Base-by-base conservation (phyloP, 2,888 invertebrate species). In the Standfussiana lucernea region DNA sequence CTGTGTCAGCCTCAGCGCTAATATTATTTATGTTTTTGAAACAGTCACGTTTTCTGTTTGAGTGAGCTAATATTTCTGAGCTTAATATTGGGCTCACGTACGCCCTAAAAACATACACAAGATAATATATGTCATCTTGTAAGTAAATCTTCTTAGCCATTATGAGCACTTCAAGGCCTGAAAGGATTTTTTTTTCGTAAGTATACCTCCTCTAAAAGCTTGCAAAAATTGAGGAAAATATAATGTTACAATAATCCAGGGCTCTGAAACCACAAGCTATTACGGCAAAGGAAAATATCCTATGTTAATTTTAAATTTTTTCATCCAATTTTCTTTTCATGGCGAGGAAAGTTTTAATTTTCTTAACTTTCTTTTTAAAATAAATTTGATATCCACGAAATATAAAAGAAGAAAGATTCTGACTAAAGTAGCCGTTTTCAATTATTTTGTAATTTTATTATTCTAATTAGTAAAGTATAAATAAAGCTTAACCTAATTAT, bases 241-340 rank as follows among this genome's bases (percentile, higher is more conserved):
- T 80, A 71, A 71, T 79, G 62, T 75, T 47, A 72, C 61, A 73
- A 74, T 81, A 77, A 77, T 75, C 74, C 72, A 37, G 62, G 56
- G 56, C 32, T 42, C 72, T 73, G 53, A 53, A 79, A 81, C 85
- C 82, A 40, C 78, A 69, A 53, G 72, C 66, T 69, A 78, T 74
- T 84, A 84, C 56, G 56, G 35, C 50, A 13, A 32, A 75, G 75
- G 75, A 78, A 77, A 82, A 82, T 77, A 72, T 79, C 32, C 72
- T 75, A 62, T 56, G 73, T 85, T 79, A 66, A 73, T 79, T 81
- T 77, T 77, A 68, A 79, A 79, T 79, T 56, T 84, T 71, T 71
- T 77, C 66, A 82, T 65, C 66, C 61, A 50, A 56, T 70, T 84
- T 80, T 53, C 84, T 70, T 84, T 62, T 50, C 45, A 64, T 21